A percentile compares a stretch with the other conserved stretches of the same genome.
Conservation (phyloP, 2,888 invertebrate species). For the Charanyca ferruginea region DNA sequence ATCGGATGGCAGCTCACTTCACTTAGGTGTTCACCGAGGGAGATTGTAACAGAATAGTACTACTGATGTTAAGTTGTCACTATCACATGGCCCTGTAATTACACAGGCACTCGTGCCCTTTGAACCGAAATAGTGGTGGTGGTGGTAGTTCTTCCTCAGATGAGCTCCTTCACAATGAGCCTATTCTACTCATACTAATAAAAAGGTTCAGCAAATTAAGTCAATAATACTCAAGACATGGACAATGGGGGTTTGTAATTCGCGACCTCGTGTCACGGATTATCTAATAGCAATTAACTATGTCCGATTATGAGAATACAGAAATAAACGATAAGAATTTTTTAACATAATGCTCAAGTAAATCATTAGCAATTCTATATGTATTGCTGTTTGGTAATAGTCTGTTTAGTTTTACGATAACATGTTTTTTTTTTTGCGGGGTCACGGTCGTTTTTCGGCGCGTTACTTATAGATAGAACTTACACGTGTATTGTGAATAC, state of each 20-base stretch:
- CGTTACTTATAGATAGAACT: conserved; percentile 7
- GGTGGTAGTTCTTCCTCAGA: not conserved
- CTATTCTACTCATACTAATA: not conserved
- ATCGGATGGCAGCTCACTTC: too few species aligned
- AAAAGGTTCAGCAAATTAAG: not conserved
- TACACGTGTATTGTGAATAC: conserved; percentile 12
- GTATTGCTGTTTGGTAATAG: conserved; percentile 19
- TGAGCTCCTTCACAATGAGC: not conserved
- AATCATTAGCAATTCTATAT: conserved; percentile 14
- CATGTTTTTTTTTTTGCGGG: conserved; percentile 1
- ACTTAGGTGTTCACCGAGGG: too few species aligned
- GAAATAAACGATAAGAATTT: conserved; percentile 12
- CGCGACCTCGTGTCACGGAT: not conserved
- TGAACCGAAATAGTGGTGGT: not conserved
- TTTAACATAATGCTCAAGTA: conserved; percentile 12
- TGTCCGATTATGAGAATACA: conserved; percentile 1
- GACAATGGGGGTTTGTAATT: conserved; percentile 4
- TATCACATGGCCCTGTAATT: too few species aligned
- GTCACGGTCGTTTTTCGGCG: conserved; percentile 38
- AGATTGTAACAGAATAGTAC: too few species aligned
- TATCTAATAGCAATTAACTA: conserved; percentile 20
- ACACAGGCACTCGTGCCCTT: too few species aligned
- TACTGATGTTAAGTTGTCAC: too few species aligned
- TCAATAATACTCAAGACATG: conserved; percentile 10
- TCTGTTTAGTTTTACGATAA: conserved; percentile 26